Conservation (phyloP, 2,888 invertebrate genomes). For the Venusia cambrica region DNA sequence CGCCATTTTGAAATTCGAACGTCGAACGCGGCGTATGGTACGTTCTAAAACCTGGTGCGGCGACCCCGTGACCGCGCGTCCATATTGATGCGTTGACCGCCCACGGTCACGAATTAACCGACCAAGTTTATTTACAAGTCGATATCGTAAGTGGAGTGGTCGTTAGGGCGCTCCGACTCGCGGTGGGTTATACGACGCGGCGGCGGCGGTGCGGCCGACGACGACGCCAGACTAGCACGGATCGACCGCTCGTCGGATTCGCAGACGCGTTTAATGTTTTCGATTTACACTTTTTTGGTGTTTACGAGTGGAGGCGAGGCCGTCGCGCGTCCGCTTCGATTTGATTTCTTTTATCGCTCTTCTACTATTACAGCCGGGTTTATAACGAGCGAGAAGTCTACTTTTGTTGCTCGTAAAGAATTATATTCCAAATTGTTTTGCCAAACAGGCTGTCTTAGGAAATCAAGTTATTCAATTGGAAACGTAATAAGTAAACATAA, state of each 20-base stretch:
- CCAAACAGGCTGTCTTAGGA: conserved; percentile 31
- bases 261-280: conserved; percentile 73
- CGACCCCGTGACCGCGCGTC: conserved; percentile 74
- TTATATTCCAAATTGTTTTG: conserved; percentile 25
- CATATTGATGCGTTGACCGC: conserved; percentile 75
- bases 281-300: conserved; percentile 70
- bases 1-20: conserved; percentile 55
- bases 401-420: conserved; percentile 29
- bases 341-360: conserved; percentile 51
- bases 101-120: conserved; percentile 64
- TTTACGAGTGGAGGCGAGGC: conserved; percentile 68
- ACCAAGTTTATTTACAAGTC: conserved; percentile 51
- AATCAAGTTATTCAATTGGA: conserved; percentile 32
- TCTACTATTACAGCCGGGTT: conserved; percentile 38
- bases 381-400: conserved; percentile 36
- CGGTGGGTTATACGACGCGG: conserved; percentile 38
- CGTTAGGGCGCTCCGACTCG: conserved; percentile 37
- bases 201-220: conserved; percentile 37
- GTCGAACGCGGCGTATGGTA: conserved; percentile 38
- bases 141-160: conserved; percentile 33
- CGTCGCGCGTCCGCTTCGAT: conserved; percentile 63
- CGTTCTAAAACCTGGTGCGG: conserved; percentile 54
- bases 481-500: conserved; percentile 31
- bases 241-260: conserved; percentile 36
- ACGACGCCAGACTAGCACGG: conserved; percentile 45